Evolutionary conservation across 2,888 invertebrate species (phyloP), one percentile per base, ranked within the genome.

Genomic region (Euspilapteryx auroguttella): DNA sequence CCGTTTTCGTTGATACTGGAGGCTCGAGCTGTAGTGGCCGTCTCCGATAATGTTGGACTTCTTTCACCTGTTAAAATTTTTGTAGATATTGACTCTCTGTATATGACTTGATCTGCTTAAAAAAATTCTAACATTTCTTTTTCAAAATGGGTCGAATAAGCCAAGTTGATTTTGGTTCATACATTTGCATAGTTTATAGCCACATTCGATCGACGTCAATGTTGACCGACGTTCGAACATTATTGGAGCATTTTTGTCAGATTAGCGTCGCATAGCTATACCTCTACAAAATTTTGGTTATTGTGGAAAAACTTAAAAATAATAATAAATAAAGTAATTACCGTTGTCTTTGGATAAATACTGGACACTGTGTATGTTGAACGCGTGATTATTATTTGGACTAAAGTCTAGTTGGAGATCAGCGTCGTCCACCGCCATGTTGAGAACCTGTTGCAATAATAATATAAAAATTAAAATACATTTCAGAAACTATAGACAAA

Each of bases 341-440:
- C 86, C 87, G 42, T 83, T 84, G 35, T 86, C 87, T 51, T 91
- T 90, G 29, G 90, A 88, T 39, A 93, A 86, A 52, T 93, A 93
- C 49, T 91, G 90, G 31, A 93, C 91, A 48, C 89, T 92, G 47
- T 93, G 92, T 45, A 93, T 78, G 38, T 87, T 90, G 50, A 91
- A 92, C 1, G 90, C 89, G 47, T 91, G 91, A 56, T 91, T 91
- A 56, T 91, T 91, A 40, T 88, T 87, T 3, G 71, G 43, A 56
- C 91, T 90, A 51, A 91, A 89, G 57, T 92, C 92, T 31, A 92
- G 61, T 50, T 92, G 92, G 20, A 92, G 55, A 52, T 92, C 92
- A 34, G 87, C 86, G 43, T 94, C 94, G 2, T 90, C 85, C 2
- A 94, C 93, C 36, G 91, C 90, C 94, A 94, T 94, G 39, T 93